phyloP scores from a whole-genome alignment of 1,140 invertebrate genomes.

The Adoxophyes honmai region DNA sequence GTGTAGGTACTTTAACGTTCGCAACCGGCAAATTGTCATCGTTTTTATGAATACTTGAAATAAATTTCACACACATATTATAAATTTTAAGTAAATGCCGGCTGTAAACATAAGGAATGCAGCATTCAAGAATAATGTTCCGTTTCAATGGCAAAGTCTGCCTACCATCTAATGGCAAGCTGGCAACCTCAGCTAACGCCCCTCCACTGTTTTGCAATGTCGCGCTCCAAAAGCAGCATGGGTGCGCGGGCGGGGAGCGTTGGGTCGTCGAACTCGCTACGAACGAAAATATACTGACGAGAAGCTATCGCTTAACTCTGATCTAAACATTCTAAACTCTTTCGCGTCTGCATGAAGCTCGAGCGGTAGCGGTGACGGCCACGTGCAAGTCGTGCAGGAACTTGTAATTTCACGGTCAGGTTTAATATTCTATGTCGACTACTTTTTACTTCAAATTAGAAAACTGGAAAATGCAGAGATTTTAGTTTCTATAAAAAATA shows the following conservation, averaged over 20 bases:
- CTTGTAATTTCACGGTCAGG: conserved; percentile 1
- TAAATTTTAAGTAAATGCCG: no score
- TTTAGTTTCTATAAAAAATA: no score
- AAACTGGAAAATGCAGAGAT: no score
- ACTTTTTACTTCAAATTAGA: no score
- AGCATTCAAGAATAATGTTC: neutral
- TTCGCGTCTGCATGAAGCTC: conserved; percentile 1
- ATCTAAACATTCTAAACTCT: conserved; percentile 14
- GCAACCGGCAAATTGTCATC: no score
- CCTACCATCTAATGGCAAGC: conserved; percentile 6
- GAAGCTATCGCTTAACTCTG: conserved; percentile 21
- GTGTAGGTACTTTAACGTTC: no score
- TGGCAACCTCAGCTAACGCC: conserved; percentile 20
- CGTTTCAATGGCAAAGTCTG: conserved; percentile 3
- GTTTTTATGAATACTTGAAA: no score
- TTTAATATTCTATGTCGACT: neutral
- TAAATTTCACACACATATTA: no score
- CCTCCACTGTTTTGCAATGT: conserved; percentile 55
- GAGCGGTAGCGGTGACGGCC: neutral
- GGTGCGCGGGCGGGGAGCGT: conserved; percentile 46
- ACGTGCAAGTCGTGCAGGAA: neutral
- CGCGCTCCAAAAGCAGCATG: conserved; percentile 59
- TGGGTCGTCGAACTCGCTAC: conserved; percentile 50
- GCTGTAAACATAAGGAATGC: no score
- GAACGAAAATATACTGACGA: conserved; percentile 36